These are phyloP conservation scores for Pelecanus crispus DNA, from an alignment of 2,113 vertebrate species.

Conservation along the genomic window DNA sequence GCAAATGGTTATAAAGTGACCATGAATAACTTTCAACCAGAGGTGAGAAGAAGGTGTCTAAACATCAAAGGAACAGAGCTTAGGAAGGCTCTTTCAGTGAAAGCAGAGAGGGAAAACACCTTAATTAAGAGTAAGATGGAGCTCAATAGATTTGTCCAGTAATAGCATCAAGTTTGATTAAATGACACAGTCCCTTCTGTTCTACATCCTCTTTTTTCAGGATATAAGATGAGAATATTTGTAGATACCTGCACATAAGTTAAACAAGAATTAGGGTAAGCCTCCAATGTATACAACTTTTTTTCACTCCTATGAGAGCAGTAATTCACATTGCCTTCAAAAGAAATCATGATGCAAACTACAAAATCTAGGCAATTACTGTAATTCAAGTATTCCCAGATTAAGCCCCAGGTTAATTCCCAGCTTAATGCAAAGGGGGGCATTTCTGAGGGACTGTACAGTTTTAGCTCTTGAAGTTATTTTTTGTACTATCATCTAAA, in stretches of 20 bases:
- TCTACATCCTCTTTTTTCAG: neutral
- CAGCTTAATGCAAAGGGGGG: neutral
- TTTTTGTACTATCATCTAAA: neutral
- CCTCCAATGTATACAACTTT: neutral
- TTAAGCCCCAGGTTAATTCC: neutral
- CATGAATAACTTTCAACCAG: neutral
- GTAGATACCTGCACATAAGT: neutral
- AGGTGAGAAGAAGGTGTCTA: neutral
- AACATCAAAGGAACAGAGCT: neutral
- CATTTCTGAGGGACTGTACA: neutral
- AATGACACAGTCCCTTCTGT: neutral
- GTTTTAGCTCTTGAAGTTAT: neutral
- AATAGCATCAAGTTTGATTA: neutral
- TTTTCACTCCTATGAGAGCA: neutral
- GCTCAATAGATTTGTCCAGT: neutral
- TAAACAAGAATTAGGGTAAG: neutral
- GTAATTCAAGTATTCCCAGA: neutral
- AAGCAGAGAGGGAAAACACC: neutral
- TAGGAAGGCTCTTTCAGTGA: neutral
- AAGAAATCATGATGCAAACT: neutral
- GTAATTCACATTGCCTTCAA: neutral
- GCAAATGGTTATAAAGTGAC: neutral
- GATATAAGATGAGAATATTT: neutral
- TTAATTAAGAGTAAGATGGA: neutral
- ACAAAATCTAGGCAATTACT: neutral